Conservation (phyloP, 2,113 vertebrate species). For the Xenus cinereus region DNA sequence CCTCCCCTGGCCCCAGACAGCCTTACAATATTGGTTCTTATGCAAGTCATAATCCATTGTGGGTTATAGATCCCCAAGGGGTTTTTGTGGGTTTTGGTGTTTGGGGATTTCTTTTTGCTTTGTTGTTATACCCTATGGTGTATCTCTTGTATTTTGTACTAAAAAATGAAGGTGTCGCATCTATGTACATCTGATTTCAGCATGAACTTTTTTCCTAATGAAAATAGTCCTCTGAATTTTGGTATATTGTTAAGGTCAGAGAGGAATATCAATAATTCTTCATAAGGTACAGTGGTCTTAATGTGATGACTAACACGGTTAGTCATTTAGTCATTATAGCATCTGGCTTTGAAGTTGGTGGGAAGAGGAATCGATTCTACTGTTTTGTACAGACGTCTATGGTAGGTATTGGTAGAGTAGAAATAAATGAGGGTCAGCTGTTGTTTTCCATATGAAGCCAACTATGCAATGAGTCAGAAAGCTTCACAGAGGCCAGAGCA, state of each 20-base stretch:
- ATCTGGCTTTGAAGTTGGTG: neutral
- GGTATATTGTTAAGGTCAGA: neutral
- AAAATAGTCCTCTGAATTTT: neutral
- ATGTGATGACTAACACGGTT: neutral
- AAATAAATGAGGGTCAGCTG: constrained; percentile 18
- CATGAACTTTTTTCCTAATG: neutral
- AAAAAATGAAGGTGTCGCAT: neutral
- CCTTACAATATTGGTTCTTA: neutral
- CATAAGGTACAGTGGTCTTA: neutral
- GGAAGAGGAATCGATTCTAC: neutral
- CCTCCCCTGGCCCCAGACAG: neutral
- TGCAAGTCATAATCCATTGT: neutral
- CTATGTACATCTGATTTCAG: neutral
- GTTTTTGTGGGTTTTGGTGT: neutral
- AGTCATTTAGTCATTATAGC: neutral
- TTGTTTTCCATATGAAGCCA: neutral
- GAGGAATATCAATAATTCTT: neutral
- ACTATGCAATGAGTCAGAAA: neutral
- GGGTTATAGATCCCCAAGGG: neutral
- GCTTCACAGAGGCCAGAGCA: neutral
- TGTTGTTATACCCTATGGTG: neutral
- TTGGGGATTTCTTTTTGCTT: neutral
- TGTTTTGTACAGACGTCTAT: neutral
- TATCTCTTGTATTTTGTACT: neutral
- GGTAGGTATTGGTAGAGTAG: neutral